phyloP scores from a whole-genome alignment of 2,888 invertebrate genomes.

The Cetonia aurata region DNA sequence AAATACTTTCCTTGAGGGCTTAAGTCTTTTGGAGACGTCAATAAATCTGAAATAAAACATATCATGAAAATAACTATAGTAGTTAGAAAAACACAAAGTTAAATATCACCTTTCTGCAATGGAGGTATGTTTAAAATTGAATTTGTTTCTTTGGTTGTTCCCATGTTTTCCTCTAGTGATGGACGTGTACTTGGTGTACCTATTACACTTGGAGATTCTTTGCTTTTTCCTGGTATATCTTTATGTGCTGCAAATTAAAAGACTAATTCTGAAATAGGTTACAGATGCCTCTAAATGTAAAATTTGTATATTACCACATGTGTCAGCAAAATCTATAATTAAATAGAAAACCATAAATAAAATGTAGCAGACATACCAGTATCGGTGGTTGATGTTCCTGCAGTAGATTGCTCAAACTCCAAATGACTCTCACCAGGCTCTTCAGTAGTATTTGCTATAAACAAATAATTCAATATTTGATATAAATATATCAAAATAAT shows the following conservation, averaged over 20 bases:
- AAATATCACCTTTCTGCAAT: too few relatives aligned
- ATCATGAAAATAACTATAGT: neutral
- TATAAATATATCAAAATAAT: too few relatives aligned
- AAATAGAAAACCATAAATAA: neutral
- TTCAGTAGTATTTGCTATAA: neutral
- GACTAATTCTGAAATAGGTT: too few relatives aligned
- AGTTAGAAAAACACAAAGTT: too few relatives aligned
- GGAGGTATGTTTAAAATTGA: too few relatives aligned
- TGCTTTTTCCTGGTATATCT: too few relatives aligned
- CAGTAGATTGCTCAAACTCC: neutral
- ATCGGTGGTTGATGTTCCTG: neutral
- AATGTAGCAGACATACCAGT: neutral
- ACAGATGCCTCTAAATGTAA: too few relatives aligned
- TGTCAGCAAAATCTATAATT: neutral
- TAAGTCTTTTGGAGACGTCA: neutral
- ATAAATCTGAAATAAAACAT: neutral
- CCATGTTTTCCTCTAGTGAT: too few relatives aligned
- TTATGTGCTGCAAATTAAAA: too few relatives aligned
- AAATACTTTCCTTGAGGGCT: neutral
- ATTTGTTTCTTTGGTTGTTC: too few relatives aligned
- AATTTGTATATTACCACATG: neutral
- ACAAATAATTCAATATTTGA: neutral
- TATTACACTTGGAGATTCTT: too few relatives aligned
- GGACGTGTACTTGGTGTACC: too few relatives aligned
- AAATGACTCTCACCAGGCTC: neutral